Evolutionary conservation across 2,888 invertebrate genomes (phyloP).

Genomic region (Polydrusus tereticollis): DNA sequence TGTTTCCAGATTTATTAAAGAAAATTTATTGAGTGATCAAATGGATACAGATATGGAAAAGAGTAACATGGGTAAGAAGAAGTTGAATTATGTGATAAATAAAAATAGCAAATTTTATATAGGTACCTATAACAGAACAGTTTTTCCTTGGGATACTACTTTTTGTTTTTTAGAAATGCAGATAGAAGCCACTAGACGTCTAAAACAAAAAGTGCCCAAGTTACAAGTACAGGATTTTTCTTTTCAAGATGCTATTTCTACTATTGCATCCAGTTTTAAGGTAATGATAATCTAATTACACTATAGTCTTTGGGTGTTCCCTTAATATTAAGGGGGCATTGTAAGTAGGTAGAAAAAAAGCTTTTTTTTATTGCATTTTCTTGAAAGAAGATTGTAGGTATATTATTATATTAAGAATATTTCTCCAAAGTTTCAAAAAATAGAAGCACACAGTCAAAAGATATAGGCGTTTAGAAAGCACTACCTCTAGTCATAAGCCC

Average conservation of each 20-base stretch:
- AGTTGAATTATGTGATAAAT: not conserved
- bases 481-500: no score
- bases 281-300: not conserved
- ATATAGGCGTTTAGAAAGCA: no score
- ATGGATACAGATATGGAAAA: not conserved
- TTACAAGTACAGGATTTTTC: not conserved
- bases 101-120: not conserved
- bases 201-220: conserved; percentile 20
- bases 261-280: conserved; percentile 9
- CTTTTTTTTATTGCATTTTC: no score
- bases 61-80: not conserved
- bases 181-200: conserved; percentile 16
- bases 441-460: no score
- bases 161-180: conserved; percentile 8
- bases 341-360: no score
- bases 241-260: conserved; percentile 10
- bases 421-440: no score
- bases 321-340: no score
- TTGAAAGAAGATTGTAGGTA: no score
- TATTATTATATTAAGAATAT: no score
- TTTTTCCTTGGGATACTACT: conserved; percentile 18
- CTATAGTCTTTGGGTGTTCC: no score
- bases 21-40: no score
- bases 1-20: not conserved
- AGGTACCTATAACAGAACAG: not conserved